Evolutionary conservation across 37 sponge, comb jelly and placozoan species (phyloP).

Genomic region (Ephydatia muelleri): DNA sequence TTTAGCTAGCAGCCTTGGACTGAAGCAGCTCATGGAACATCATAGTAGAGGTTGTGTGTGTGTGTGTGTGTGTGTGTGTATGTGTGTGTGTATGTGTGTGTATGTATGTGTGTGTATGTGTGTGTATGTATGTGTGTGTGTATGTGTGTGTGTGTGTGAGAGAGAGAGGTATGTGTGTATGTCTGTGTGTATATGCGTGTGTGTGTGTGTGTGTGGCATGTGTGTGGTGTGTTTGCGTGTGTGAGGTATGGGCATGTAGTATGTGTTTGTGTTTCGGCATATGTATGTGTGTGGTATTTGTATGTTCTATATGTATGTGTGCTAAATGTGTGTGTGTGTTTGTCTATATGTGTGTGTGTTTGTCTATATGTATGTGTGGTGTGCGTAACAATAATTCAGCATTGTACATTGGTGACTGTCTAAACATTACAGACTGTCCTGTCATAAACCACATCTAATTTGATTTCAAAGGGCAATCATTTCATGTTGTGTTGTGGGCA

Average conservation of each 20-base stretch:
- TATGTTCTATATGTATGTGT: constrained; percentile 4
- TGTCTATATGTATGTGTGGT: background rate
- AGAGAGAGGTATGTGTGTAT: constrained; percentile 17
- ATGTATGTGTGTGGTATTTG: constrained; percentile 11
- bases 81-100: too few species aligned
- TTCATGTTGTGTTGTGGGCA: too few species aligned
- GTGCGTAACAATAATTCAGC: too few species aligned
- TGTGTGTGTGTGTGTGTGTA: too few species aligned
- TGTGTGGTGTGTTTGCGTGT: background rate
- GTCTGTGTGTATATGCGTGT: background rate
- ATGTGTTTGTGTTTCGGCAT: background rate
- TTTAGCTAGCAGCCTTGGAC: too few species aligned
- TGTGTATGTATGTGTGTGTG: constrained; percentile 15
- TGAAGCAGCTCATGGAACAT: too few species aligned
- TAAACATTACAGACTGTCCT: too few species aligned
- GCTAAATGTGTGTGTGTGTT: background rate
- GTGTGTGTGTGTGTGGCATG: background rate
- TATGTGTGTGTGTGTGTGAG: constrained; percentile 17
- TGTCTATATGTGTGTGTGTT: background rate
- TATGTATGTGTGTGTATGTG: constrained; percentile 5
- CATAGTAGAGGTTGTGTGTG: background rate
- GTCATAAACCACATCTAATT: too few species aligned
- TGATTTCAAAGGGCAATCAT: too few species aligned
- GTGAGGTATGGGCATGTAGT: too few species aligned
- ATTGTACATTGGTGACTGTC: too few species aligned